Evolutionary conservation across 2,113 vertebrate species (phyloP).

Genomic region (Calonectris borealis): DNA sequence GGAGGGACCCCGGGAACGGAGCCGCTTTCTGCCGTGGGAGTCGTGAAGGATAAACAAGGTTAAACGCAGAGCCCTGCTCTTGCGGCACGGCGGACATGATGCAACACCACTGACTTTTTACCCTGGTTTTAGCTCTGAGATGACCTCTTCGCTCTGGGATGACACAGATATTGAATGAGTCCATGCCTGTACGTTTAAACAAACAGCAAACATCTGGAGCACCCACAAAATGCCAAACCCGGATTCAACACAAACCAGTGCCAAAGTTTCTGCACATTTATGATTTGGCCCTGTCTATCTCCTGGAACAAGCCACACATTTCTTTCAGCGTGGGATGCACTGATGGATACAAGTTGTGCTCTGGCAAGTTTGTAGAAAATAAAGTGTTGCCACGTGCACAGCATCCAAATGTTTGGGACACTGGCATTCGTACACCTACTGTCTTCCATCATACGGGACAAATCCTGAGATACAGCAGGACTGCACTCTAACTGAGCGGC

Average conservation of each 20-base stretch:
- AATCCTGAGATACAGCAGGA: background rate
- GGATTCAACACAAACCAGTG: accelerated
- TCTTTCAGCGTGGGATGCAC: background rate
- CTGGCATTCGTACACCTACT: background rate
- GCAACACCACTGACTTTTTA: background rate
- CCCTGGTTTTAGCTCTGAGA: background rate
- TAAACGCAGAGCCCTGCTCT: background rate
- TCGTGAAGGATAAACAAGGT: background rate
- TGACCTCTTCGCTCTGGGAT: background rate
- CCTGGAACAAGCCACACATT: background rate
- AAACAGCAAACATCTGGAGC: background rate
- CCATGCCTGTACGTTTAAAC: background rate
- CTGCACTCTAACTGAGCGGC: background rate
- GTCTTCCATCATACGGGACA: background rate
- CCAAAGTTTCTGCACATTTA: background rate
- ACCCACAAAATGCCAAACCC: background rate
- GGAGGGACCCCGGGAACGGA: background rate
- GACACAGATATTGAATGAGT: too few species aligned
- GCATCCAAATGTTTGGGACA: background rate
- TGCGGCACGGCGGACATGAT: background rate
- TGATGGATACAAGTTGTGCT: background rate
- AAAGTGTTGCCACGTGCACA: background rate
- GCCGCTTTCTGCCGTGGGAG: background rate
- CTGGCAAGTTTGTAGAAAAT: background rate
- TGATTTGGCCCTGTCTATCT: background rate